Conservation (phyloP, 2,113 vertebrate genomes). For the Cinclus mexicanus region DNA sequence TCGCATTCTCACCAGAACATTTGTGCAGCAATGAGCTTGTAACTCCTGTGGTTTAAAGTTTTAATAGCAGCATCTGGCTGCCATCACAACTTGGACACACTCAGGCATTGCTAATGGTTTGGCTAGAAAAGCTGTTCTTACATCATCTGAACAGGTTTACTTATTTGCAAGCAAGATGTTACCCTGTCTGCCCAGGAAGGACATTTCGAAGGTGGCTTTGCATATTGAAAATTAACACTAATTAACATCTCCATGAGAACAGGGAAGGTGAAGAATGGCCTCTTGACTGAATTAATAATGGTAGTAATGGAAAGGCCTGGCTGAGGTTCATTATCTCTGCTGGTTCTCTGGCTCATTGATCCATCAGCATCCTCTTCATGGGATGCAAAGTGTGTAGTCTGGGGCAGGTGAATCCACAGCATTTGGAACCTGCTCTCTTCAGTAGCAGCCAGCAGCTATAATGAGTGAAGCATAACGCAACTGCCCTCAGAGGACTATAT, state of each 20-base stretch:
- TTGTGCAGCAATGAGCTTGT: neutral
- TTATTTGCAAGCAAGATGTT: neutral
- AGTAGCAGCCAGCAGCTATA: neutral
- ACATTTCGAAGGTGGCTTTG: neutral
- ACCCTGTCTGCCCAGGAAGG: neutral
- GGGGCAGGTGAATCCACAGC: neutral
- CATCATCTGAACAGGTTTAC: neutral
- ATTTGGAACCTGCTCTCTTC: neutral
- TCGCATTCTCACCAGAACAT: neutral
- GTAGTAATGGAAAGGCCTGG: neutral
- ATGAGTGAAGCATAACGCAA: neutral
- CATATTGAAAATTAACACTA: neutral
- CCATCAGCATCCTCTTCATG: neutral
- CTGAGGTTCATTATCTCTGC: neutral
- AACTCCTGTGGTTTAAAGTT: neutral
- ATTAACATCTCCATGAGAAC: neutral
- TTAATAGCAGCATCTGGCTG: neutral
- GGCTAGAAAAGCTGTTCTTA: neutral
- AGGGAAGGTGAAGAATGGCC: neutral
- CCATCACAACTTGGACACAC: neutral
- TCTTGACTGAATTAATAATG: neutral
- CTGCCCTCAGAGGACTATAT: neutral
- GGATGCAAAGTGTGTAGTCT: neutral
- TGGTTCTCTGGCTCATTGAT: neutral
- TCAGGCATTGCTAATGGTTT: neutral